Evolutionary conservation across 1,140 invertebrate species (phyloP).

Genomic region (Camponotus pennsylvanicus): DNA sequence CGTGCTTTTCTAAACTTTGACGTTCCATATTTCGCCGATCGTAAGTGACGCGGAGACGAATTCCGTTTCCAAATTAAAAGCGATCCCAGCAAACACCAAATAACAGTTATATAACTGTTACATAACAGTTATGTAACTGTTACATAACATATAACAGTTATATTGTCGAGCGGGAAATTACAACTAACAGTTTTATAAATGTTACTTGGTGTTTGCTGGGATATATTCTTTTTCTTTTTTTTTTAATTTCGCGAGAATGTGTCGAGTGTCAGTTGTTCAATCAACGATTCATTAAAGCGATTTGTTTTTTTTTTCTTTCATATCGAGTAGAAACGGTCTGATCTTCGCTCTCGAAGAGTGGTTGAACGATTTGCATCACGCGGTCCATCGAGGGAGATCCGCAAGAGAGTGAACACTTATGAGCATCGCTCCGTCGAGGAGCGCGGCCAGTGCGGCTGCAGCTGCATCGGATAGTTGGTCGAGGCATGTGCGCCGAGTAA

Average conservation of each 20-base stretch:
- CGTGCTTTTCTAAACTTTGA: slow-evolving; percentile 35
- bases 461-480: slow-evolving; percentile 64
- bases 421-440: slow-evolving; percentile 59
- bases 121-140: too few relatives aligned
- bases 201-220: too few relatives aligned
- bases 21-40: not conserved
- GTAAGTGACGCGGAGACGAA: not conserved
- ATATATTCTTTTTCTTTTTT: not conserved
- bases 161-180: too few relatives aligned
- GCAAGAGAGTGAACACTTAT: slow-evolving; percentile 47
- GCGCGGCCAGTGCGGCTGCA: slow-evolving; percentile 60
- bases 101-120: too few relatives aligned
- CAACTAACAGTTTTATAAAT: too few relatives aligned
- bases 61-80: not conserved
- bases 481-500: slow-evolving; percentile 81
- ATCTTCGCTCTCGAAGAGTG: not conserved
- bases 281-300: not conserved
- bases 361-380: not conserved
- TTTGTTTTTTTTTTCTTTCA: not conserved
- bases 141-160: too few relatives aligned
- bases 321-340: not conserved
- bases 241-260: not conserved
- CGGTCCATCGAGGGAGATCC: not conserved
- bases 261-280: not conserved
- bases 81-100: too few relatives aligned